phyloP scores from a whole-genome alignment of 2,888 invertebrate species.

The Caenorhabditis drosophilae region DNA sequence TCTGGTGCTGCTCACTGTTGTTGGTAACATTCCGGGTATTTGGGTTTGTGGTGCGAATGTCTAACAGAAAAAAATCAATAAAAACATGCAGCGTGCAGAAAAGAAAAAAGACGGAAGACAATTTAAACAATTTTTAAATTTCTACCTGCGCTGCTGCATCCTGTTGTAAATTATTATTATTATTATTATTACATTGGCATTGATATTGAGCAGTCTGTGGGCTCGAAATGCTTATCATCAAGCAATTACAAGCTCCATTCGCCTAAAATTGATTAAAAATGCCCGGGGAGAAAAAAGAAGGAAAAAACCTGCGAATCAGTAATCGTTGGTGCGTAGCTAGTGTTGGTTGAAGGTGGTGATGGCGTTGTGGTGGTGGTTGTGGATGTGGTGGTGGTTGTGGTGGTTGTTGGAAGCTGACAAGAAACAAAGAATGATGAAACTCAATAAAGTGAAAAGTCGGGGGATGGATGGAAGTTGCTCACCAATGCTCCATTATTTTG shows the following conservation, averaged over 20 bases:
- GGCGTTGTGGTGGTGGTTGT: conserved; percentile 32
- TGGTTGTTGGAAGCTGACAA: conserved; percentile 34
- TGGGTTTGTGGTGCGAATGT: conserved; percentile 16
- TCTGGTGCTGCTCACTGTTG: conserved; percentile 13
- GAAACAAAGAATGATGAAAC: not conserved
- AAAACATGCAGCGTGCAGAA: not conserved
- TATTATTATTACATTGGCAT: conserved; percentile 45
- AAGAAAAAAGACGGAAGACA: not conserved
- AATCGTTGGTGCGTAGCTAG: conserved; percentile 11
- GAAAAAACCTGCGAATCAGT: conserved; percentile 17
- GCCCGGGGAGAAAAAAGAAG: not conserved
- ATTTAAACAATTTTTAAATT: not conserved
- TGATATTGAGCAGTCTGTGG: conserved; percentile 58
- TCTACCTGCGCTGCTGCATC: conserved; percentile 1
- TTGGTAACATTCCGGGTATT: conserved; percentile 25
- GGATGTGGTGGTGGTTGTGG: conserved; percentile 36
- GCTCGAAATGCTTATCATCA: conserved; percentile 55
- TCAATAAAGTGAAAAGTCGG: no score
- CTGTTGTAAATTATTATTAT: conserved; percentile 5
- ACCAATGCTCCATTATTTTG: no score
- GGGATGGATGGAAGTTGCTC: no score
- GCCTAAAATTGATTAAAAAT: not conserved
- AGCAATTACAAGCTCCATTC: conserved; percentile 48
- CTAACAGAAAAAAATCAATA: not conserved
- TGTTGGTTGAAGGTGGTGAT: conserved; percentile 23